Conservation (phyloP, 2,797 vertebrate species). For the Acipenser oxyrinchus region DNA sequence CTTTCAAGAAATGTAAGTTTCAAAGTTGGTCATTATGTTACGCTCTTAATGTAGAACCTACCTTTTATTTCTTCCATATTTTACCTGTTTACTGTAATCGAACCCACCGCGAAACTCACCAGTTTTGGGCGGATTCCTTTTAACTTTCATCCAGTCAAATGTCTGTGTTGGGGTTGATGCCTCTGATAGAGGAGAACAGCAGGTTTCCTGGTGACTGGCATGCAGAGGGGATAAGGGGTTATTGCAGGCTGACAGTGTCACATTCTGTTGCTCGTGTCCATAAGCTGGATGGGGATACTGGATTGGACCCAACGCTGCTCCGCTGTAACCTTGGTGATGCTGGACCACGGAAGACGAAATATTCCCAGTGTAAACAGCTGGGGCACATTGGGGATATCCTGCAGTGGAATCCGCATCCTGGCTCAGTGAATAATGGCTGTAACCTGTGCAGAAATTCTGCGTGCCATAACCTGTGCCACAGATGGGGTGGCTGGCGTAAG, state of each 20-base stretch:
- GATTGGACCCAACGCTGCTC: conserved; percentile 67
- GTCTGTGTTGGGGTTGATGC: conserved; percentile 78
- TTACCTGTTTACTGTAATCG: not conserved
- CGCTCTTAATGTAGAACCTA: too few relatives aligned
- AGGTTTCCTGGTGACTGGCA: conserved; percentile 70
- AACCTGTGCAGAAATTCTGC: conserved; percentile 79
- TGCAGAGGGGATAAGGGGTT: conserved; percentile 81
- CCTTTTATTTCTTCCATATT: too few relatives aligned
- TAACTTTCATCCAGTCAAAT: conserved; percentile 99
- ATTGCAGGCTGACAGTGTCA: conserved; percentile 67
- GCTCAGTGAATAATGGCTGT: conserved; percentile 79
- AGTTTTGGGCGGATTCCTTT: conserved; percentile 96
- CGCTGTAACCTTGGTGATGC: conserved; percentile 78
- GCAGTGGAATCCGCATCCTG: conserved; percentile 79
- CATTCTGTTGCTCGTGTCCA: conserved; percentile 74
- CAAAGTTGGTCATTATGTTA: too few relatives aligned
- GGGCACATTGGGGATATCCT: conserved; percentile 76
- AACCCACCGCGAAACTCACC: conserved; percentile 57
- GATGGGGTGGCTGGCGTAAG: conserved; percentile 73
- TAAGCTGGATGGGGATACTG: conserved; percentile 77
- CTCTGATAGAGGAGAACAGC: conserved; percentile 79
- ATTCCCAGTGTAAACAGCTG: conserved; percentile 85
- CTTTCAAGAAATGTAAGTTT: too few relatives aligned
- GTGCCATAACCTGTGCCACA: conserved; percentile 72
- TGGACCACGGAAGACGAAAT: conserved; percentile 74